phyloP scores from a whole-genome alignment of 2,797 vertebrate species.

The Phoeniculus purpureus region DNA sequence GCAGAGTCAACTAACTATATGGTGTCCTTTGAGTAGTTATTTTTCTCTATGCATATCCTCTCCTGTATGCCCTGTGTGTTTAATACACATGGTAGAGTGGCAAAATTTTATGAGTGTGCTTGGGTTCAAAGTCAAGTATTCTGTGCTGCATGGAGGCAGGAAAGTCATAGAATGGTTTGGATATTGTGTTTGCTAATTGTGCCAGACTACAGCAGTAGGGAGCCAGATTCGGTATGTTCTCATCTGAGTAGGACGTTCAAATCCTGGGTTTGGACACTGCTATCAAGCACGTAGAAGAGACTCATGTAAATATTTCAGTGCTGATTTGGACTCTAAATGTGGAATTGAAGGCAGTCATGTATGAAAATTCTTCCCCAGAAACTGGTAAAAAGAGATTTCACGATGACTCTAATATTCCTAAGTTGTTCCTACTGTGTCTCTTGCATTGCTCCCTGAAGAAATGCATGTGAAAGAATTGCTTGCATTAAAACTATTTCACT shows the following conservation, averaged over 20 bases:
- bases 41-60: neutral
- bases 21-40: neutral
- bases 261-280: constrained; percentile 23
- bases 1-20: neutral
- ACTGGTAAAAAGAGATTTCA: constrained; percentile 52
- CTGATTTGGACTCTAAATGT: constrained; percentile 41
- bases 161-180: neutral
- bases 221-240: neutral
- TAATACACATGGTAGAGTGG: neutral
- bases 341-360: constrained; percentile 36
- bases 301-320: constrained; percentile 49
- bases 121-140: constrained; percentile 2
- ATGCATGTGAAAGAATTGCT: neutral
- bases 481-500: constrained; percentile 28
- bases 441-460: constrained; percentile 20
- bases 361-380: constrained; percentile 55
- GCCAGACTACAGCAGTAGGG: neutral
- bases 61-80: neutral
- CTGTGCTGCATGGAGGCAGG: neutral
- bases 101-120: neutral
- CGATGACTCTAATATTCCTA: constrained; percentile 43
- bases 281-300: neutral
- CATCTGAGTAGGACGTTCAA: neutral
- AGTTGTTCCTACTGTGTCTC: constrained; percentile 18
- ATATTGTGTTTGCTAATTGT: neutral